phyloP scores from a whole-genome alignment of 2,888 invertebrate genomes.

The Hermaeophaga mercurialis region DNA sequence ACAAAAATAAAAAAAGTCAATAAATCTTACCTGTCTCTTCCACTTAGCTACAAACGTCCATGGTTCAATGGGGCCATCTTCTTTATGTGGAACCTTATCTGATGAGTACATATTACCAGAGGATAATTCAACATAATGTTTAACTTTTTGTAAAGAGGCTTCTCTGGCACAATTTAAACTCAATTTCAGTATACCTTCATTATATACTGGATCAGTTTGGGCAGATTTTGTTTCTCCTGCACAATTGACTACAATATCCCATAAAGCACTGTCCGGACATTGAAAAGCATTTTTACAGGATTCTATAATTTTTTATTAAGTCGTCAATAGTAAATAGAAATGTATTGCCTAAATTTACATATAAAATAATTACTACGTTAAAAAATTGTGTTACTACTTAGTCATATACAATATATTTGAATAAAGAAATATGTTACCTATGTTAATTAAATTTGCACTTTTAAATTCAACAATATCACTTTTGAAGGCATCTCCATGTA shows the following conservation, averaged over 20 bases:
- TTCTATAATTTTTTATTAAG: too few relatives aligned
- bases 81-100: conserved; percentile 79
- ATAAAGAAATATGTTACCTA: conserved; percentile 63
- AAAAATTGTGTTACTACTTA: not conserved
- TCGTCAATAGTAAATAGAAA: too few relatives aligned
- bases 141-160: conserved; percentile 71
- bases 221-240: conserved; percentile 90
- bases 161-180: conserved; percentile 82
- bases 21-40: conserved; percentile 66
- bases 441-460: conserved; percentile 89
- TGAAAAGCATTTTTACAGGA: conserved; percentile 81
- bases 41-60: conserved; percentile 85
- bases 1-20: not conserved
- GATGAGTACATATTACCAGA: conserved; percentile 80
- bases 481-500: conserved; percentile 71
- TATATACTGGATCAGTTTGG: conserved; percentile 88
- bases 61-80: conserved; percentile 76
- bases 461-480: conserved; percentile 82
- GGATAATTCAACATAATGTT: conserved; percentile 81
- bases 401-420: not conserved
- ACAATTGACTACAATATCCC: conserved; percentile 86
- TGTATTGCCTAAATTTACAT: too few relatives aligned
- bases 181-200: conserved; percentile 84
- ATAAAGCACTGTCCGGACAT: conserved; percentile 63
- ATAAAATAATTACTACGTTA: too few relatives aligned